Evolutionary conservation across 2,888 invertebrate genomes (phyloP).

Genomic region (Dolichomitus sp.): DNA sequence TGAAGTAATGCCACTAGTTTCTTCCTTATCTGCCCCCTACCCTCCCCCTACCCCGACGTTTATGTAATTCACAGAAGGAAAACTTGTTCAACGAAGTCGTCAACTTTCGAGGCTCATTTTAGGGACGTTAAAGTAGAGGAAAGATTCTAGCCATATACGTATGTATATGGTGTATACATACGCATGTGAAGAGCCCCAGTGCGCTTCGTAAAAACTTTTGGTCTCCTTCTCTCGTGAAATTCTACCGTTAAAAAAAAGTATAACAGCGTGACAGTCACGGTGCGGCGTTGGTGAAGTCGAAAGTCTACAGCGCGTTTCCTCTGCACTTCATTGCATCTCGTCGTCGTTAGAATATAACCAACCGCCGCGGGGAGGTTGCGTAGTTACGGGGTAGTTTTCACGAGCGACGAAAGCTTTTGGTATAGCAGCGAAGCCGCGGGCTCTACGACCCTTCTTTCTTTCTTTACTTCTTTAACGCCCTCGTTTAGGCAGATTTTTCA

Average conservation of each 20-base stretch:
- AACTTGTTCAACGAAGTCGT: slow-evolving; percentile 33
- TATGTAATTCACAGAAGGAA: slow-evolving; percentile 22
- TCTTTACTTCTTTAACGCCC: slow-evolving; percentile 27
- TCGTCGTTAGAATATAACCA: slow-evolving; percentile 38
- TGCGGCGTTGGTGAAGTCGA: slow-evolving; percentile 44
- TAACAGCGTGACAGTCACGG: slow-evolving; percentile 21
- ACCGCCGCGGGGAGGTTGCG: slow-evolving; percentile 50
- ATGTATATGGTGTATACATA: slow-evolving; percentile 2
- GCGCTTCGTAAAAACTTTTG: slow-evolving; percentile 52
- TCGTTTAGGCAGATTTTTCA: slow-evolving; percentile 59
- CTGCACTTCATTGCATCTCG: slow-evolving; percentile 60
- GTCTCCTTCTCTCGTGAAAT: slow-evolving; percentile 41
- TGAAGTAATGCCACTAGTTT: background rate
- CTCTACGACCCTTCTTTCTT: slow-evolving; percentile 46
- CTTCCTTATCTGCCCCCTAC: background rate
- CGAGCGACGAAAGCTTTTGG: slow-evolving; percentile 38
- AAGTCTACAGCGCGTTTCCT: slow-evolving; percentile 40
- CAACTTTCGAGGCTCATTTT: slow-evolving; percentile 23
- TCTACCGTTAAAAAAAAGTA: slow-evolving; percentile 35
- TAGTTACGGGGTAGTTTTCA: slow-evolving; percentile 51
- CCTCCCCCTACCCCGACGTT: background rate
- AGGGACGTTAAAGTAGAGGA: background rate
- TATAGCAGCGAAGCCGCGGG: background rate
- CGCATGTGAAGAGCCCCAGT: slow-evolving; percentile 7
- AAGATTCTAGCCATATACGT: background rate